phyloP scores from a whole-genome alignment of 2,113 vertebrate genomes.

The Malurus elegans region DNA sequence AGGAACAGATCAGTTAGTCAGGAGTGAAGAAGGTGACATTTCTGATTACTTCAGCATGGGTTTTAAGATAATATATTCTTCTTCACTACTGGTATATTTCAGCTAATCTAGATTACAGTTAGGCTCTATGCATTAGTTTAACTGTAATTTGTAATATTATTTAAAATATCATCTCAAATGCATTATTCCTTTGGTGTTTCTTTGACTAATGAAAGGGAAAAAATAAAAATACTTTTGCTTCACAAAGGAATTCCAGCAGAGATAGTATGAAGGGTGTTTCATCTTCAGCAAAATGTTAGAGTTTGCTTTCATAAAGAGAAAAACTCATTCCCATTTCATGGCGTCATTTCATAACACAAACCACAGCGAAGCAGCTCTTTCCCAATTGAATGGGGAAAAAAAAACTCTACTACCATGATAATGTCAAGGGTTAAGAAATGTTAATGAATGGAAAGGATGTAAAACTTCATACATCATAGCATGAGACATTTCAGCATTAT shows the following conservation, averaged over 20 bases:
- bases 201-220: neutral
- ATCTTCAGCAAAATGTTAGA: neutral
- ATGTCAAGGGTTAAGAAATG: neutral
- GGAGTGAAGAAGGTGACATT: conserved; percentile 47
- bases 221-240: neutral
- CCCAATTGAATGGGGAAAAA: neutral
- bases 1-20: conserved; percentile 51
- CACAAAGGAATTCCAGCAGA: neutral
- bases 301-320: neutral
- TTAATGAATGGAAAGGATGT: conserved; percentile 12
- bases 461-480: conserved; percentile 42
- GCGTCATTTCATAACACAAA: neutral
- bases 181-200: neutral
- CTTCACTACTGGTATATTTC: conserved; percentile 32
- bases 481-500: neutral
- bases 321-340: neutral
- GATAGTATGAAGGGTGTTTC: neutral
- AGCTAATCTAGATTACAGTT: conserved; percentile 2
- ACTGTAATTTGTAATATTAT: neutral
- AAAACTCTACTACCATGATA: neutral
- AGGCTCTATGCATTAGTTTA: neutral
- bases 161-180: neutral
- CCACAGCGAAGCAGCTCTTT: neutral
- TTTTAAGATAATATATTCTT: neutral
- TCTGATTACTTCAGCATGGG: neutral